Evolutionary conservation across 2,797 vertebrate genomes (phyloP), one percentile per base, ranked within the genome.

Genomic region (Myotis pilosus): DNA sequence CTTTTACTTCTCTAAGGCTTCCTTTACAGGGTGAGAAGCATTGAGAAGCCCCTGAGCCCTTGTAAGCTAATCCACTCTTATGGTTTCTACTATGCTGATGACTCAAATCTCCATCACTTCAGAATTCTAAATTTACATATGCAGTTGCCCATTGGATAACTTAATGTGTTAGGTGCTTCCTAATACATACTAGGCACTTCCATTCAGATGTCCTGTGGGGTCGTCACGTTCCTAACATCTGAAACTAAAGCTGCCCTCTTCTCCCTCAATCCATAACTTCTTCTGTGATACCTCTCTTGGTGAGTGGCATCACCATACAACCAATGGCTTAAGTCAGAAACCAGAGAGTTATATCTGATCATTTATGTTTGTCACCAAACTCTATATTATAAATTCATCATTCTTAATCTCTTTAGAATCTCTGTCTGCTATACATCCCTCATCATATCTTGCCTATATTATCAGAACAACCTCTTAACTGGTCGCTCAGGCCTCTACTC

Each of bases 41-140:
- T 15, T 69, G 6, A 74, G 64, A 91, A 87, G 8, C 3, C 47
- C 10, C 53, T 76, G 49, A 85, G 9, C 6, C 5, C 22, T 68
- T 87, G 44, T n/a, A 41, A 69, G 20, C 51, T 82, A 69, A 76
- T 76, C 7, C 38, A 44, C 8, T 17, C 41, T n/a, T 91, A 68
- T 22, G 28, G 23, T 68, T 75, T 95, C 28, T 71, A 62, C 36
- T 89, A 72, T 20, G 36, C 49, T 72, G 22, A 86, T 80, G 60
- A 93, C 38, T 91, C 53, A 91, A 90, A 78, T 38, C 36, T 86
- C 72, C 25, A 38, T 69, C 55, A 49, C 36, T 84, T 87, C 53
- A 95, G 62, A 79, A 74, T 78, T 80, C 79, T 92, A 89, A 95
- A 92, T 79, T 92, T 69, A 57, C 10, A 85, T 60, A 79, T 41